Evolutionary conservation across 2,113 vertebrate species (phyloP).

Genomic region (Pagrus major): DNA sequence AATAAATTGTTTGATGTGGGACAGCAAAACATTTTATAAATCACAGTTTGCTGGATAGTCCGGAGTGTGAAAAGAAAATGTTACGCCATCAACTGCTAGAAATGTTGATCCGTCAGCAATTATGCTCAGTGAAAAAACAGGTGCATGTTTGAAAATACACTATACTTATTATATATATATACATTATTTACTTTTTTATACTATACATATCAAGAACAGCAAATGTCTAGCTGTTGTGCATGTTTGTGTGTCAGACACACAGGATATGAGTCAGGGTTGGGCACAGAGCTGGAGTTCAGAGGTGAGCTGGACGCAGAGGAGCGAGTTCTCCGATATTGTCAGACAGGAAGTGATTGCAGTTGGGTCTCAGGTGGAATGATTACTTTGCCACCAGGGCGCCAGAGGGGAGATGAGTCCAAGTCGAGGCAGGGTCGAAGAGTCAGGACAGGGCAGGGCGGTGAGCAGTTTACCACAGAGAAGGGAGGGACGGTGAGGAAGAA

Average conservation of each 20-base stretch:
- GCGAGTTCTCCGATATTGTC: constrained; percentile 9
- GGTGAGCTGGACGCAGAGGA: constrained; percentile 19
- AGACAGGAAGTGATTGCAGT: constrained; percentile 34
- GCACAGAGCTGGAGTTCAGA: constrained; percentile 37
- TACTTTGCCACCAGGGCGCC: constrained; percentile 17
- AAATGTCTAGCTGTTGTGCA: background rate
- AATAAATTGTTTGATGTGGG: background rate
- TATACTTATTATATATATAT: too few species aligned
- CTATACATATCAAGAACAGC: background rate
- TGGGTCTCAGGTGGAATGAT: constrained; percentile 43
- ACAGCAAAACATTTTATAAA: background rate
- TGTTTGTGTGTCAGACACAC: constrained; percentile 16
- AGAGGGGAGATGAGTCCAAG: background rate
- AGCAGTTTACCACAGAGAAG: constrained; percentile 50
- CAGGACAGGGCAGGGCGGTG: constrained; percentile 14
- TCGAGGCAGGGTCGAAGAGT: constrained; percentile 28
- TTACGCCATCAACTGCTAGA: background rate
- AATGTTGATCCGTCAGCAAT: constrained; percentile 26
- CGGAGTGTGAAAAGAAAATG: background rate
- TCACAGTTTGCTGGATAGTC: background rate
- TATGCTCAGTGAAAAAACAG: constrained; percentile 6
- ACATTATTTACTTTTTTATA: too few species aligned
- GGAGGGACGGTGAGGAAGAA: constrained; percentile 7
- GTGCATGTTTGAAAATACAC: too few species aligned
- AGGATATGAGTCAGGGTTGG: background rate